These are phyloP conservation scores for Scrobipalpa costella DNA, from an alignment of 2,888 invertebrate species.

Conservation along the genomic window DNA sequence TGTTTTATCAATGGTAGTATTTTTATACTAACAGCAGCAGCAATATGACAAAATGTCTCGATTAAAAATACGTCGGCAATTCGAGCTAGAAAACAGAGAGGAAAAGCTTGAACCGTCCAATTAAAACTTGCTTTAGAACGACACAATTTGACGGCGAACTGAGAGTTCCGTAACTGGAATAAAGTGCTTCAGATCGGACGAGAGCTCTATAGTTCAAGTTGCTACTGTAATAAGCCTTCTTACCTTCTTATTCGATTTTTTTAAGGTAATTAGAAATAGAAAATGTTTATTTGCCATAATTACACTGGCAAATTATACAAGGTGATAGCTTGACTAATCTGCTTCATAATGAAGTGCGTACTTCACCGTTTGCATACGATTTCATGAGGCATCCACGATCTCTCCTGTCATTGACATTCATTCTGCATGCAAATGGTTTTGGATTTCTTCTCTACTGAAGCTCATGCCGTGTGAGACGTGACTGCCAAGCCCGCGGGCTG, in stretches of 20 bases:
- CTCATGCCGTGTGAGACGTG: slow-evolving; percentile 35
- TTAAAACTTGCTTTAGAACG: slow-evolving; percentile 3
- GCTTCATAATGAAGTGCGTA: slow-evolving; percentile 7
- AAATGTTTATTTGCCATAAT: too few species aligned
- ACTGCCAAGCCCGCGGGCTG: slow-evolving; percentile 35
- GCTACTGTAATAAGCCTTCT: neutral
- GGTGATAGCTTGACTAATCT: neutral
- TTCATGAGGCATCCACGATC: slow-evolving; percentile 26
- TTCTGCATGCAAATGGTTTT: slow-evolving; percentile 39
- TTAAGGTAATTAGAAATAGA: too few species aligned
- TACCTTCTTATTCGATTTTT: neutral
- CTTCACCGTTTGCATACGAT: slow-evolving; percentile 32
- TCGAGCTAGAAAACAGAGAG: neutral
- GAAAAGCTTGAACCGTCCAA: neutral
- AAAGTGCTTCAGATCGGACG: neutral
- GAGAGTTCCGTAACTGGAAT: neutral
- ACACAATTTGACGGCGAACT: neutral
- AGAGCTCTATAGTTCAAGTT: neutral
- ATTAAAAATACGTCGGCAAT: neutral
- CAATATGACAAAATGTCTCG: neutral
- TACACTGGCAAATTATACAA: slow-evolving; percentile 15
- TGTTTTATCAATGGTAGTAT: neutral
- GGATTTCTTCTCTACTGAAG: slow-evolving; percentile 36
- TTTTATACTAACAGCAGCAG: neutral
- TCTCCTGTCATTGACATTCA: slow-evolving; percentile 27